A percentile compares a stretch with the other conserved stretches of the same genome.
Conservation (phyloP, 1,140 invertebrate species). For the Tribolium madens region DNA sequence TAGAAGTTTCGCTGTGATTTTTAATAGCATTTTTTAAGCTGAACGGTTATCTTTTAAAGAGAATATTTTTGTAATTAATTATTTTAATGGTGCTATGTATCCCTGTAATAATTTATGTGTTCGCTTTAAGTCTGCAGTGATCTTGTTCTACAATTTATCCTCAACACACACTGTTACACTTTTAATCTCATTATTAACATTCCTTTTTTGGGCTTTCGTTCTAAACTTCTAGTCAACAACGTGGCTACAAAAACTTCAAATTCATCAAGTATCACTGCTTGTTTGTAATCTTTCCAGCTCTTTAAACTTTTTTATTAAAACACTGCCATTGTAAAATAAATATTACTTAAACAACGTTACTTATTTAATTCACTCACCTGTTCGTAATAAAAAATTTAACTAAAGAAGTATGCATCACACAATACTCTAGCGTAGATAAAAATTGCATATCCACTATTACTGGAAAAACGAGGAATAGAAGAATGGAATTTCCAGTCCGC, state of each 20-base stretch:
- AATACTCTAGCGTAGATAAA: background rate
- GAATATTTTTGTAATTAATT: constrained; percentile 60
- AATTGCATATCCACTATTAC: no score
- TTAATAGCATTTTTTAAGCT: constrained; percentile 34
- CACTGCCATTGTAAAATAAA: constrained; percentile 60
- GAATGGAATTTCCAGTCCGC: no score
- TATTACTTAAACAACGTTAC: constrained; percentile 32
- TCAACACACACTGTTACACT: constrained; percentile 1
- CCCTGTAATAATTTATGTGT: constrained; percentile 51
- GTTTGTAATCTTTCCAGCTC: constrained; percentile 40
- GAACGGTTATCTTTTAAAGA: constrained; percentile 48
- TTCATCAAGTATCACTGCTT: constrained; percentile 31
- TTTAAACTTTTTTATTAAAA: constrained; percentile 47
- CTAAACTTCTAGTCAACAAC: constrained; percentile 50
- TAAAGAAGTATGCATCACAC: background rate
- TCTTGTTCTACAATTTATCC: constrained; percentile 4
- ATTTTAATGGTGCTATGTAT: constrained; percentile 59
- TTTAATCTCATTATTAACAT: constrained; percentile 46
- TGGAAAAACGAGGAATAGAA: no score
- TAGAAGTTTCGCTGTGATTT: constrained; percentile 45
- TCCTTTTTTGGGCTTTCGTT: constrained; percentile 42
- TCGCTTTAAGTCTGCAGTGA: constrained; percentile 46
- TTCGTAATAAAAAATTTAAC: background rate
- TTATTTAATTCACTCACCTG: background rate
- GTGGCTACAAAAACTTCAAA: constrained; percentile 4